Base-by-base conservation (phyloP, 2,888 invertebrate genomes). In the Ferdinandea cuprea region DNA sequence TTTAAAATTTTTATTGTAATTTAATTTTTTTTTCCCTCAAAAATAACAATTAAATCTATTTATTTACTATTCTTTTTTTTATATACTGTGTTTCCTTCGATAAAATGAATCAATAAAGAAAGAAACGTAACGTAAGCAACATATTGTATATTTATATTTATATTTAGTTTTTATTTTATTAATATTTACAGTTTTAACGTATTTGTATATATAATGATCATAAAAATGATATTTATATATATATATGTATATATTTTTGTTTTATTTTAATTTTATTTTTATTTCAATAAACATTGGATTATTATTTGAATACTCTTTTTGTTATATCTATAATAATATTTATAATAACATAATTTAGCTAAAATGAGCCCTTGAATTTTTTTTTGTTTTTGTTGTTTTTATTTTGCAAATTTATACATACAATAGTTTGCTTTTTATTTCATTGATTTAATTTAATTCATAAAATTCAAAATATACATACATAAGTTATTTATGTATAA, bases 211-310 rank as follows among this genome's bases (percentile, higher is more conserved):
- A 71, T 77, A 71, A 74, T 71, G 61, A 52, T 71, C 68, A 77
- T 81, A 72, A 56, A 71, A 76, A 81, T 76, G 52, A 76, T 59
- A 63, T 73, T 71, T 80, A 76, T 80, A 44, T n/a, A n/a, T n/a
- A n/a, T n/a, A n/a, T n/a, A n/a, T n/a, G n/a, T n/a, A n/a, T n/a
- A n/a, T n/a, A n/a, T n/a, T n/a, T n/a, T n/a, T n/a, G n/a, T n/a
- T n/a, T n/a, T n/a, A n/a, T n/a, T n/a, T n/a, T n/a, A n/a, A 68
- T 25, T 58, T 50, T 40, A 37, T 58, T 68, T 68, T 11, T 63
- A 50, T 85, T 73, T 69, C 69, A 65, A 78, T 83, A 73, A 78
- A 83, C 73, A 71, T 74, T 83, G 78, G 72, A 68, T 68, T 68
- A 81, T 63, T 77, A 48, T 71, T 59, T 66, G 66, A 76, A 71